Conservation (phyloP, 2,797 vertebrate species). For the Enteromius paludinosus region DNA sequence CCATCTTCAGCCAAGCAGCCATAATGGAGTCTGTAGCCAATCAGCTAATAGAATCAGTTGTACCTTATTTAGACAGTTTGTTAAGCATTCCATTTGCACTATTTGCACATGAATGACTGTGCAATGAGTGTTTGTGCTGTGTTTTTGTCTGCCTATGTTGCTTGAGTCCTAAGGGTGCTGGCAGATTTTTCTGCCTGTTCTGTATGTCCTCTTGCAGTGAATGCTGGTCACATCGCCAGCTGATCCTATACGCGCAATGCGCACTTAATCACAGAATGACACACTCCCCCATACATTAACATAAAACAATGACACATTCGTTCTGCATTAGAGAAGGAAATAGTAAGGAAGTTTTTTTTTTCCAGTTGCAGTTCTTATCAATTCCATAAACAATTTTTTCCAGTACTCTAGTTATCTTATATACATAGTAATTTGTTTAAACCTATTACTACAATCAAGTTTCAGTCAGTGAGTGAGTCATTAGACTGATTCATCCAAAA, state of each 20-base stretch:
- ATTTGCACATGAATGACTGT: slow-evolving; percentile 51
- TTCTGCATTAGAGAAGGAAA: not conserved
- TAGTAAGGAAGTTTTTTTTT: not conserved
- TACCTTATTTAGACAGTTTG: slow-evolving; percentile 52
- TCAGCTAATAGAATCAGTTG: slow-evolving; percentile 50
- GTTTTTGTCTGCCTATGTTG: slow-evolving; percentile 2
- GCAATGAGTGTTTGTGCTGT: slow-evolving; percentile 28
- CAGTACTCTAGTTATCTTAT: not conserved
- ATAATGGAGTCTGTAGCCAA: slow-evolving; percentile 50
- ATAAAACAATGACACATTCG: not conserved
- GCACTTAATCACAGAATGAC: not conserved
- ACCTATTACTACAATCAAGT: too few relatives aligned
- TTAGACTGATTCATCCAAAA: not conserved
- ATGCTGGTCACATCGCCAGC: slow-evolving; percentile 29
- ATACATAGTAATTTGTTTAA: not conserved
- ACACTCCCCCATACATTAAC: slow-evolving; percentile 9
- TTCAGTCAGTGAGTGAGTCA: not conserved
- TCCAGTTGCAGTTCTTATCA: not conserved
- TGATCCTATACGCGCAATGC: slow-evolving; percentile 26
- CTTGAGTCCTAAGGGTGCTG: slow-evolving; percentile 44
- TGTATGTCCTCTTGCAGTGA: slow-evolving; percentile 27
- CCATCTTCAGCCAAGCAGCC: slow-evolving; percentile 48
- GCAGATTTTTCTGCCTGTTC: slow-evolving; percentile 37
- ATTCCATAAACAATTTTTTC: not conserved
- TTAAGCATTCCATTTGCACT: slow-evolving; percentile 47